Evolutionary conservation across 2,888 invertebrate species (phyloP), one percentile per base, ranked within the genome.

Genomic region (Polyploca ridens): DNA sequence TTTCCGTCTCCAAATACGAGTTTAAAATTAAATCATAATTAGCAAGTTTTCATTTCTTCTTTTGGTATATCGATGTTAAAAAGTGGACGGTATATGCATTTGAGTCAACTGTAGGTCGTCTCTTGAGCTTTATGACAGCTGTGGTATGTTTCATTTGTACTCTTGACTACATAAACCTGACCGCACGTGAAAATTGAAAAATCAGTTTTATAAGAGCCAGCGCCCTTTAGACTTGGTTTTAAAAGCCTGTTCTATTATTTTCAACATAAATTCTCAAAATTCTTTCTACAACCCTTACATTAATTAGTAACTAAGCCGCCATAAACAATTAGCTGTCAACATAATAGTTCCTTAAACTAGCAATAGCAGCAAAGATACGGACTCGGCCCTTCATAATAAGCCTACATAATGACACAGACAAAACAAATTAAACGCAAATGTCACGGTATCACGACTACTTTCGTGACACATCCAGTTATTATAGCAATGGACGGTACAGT

Each of bases 401-500:
- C 44, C 41, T 61, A 61, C 41, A 41, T 61, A 61, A 61, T 44
- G 61, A 33, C 19, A 27, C 44, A 27, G 41, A 5, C 13, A 41
- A 61, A 61, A 41, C 61, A 61, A 61, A 61, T 61, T 61, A 61
- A 61, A 11, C 16, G 41, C 41, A 41, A 60, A 44, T 27, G 61
- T 61, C 16, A 5, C 35, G 13, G 19, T 41, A 41, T 19, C 61
- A 61, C 61, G 61, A 61, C 19, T 61, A 41, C 2, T 16, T 63
- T 33, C 16, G 38, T 62, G 65, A 35, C 64, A 35, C 63, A 64
- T 68, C 65, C 14, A 68, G 65, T 35, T 16, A 38, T 58, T 44
- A 46, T 63, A 54, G 61, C 60, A 19, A 19, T 19, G 54, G 54
- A 54, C 54, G 16, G 41, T 41, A 54, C 7, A 16, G 54, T 10